A percentile compares a stretch with the other conserved stretches of the same genome.
These are phyloP conservation scores for Trichoplusia ni DNA, from an alignment of 1,140 invertebrate genomes.

Conservation along the genomic window DNA sequence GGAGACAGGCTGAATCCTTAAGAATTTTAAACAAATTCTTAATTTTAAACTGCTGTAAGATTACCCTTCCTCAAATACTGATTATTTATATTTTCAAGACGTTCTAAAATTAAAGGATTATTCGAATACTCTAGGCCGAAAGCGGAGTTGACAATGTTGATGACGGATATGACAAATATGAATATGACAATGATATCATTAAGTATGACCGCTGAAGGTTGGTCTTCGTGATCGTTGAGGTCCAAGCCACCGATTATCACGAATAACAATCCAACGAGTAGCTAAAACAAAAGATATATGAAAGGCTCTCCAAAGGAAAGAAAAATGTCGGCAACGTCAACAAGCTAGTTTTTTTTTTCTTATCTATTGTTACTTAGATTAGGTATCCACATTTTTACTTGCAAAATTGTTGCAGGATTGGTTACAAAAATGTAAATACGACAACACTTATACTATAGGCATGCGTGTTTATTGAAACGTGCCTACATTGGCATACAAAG, in stretches of 20 bases:
- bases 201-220: constrained; percentile 86
- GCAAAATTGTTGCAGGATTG: no score
- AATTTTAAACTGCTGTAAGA: constrained; percentile 40
- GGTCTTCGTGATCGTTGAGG: constrained; percentile 88
- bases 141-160: constrained; percentile 90
- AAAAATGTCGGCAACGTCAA: no score
- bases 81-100: constrained; percentile 64
- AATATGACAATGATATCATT: constrained; percentile 91
- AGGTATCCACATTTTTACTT: no score
- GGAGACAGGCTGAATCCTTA: no score
- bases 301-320: no score
- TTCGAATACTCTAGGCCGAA: constrained; percentile 90
- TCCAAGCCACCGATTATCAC: constrained; percentile 90
- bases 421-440: no score
- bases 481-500: no score
- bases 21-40: background rate
- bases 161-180: constrained; percentile 89
- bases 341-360: no score
- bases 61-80: constrained; percentile 68
- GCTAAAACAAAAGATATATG: constrained; percentile 83
- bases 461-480: no score
- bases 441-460: no score
- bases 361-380: no score
- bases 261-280: constrained; percentile 89
- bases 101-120: constrained; percentile 81